phyloP scores from a whole-genome alignment of 2,113 vertebrate genomes.

The Rhinopomastus cyanomelas region DNA sequence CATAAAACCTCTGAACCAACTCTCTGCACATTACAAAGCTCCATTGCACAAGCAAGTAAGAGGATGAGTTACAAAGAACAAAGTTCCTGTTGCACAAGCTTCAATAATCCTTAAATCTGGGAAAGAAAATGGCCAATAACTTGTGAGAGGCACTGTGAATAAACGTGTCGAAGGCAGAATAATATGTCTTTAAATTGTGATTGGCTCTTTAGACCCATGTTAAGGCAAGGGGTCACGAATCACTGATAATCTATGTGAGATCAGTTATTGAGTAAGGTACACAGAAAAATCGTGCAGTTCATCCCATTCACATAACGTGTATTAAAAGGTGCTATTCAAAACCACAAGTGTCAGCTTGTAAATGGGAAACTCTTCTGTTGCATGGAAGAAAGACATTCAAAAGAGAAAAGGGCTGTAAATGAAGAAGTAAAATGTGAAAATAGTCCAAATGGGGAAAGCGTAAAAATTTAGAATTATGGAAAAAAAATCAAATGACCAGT shows the following conservation, averaged over 20 bases:
- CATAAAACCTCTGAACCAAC: conserved; percentile 45
- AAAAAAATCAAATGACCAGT: not conserved
- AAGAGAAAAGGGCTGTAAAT: not conserved
- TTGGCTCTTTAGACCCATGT: conserved; percentile 32
- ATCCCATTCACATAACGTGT: conserved; percentile 31
- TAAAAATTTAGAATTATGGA: not conserved
- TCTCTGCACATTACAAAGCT: conserved; percentile 53
- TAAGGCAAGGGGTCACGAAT: conserved; percentile 21
- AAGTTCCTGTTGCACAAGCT: conserved; percentile 45
- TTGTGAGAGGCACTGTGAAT: conserved; percentile 49
- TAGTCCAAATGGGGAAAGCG: not conserved
- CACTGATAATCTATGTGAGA: conserved; percentile 41
- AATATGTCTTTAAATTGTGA: conserved; percentile 52
- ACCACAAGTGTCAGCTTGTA: not conserved
- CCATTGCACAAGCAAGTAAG: conserved; percentile 60
- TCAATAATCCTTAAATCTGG: conserved; percentile 64
- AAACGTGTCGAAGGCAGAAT: conserved; percentile 42
- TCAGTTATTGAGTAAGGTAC: conserved; percentile 33
- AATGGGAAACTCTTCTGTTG: conserved; percentile 3
- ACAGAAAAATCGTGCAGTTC: conserved; percentile 17
- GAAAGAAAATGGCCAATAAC: conserved; percentile 63
- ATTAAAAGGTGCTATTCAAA: conserved; percentile 36
- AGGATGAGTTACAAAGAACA: conserved; percentile 68
- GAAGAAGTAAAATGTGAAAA: conserved; percentile 21
- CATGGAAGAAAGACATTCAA: not conserved